Conservation (phyloP, 2,888 invertebrate genomes). For the Dicranocentrus wangi region DNA sequence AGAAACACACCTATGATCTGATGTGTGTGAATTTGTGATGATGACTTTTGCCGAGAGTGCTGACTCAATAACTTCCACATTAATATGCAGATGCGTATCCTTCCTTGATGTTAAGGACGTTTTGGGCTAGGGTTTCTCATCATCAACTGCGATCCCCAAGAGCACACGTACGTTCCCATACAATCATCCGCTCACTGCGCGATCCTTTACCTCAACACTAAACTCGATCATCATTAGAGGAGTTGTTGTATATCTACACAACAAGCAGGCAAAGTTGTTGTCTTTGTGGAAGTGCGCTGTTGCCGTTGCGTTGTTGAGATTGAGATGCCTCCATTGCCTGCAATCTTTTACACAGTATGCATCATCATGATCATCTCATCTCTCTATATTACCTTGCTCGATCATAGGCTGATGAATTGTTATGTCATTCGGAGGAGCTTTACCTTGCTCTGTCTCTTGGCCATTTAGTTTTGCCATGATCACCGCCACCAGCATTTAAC, state of each 20-base stretch:
- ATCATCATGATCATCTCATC: conserved; percentile 49
- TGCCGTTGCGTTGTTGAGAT: no score
- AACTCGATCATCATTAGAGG: conserved; percentile 1
- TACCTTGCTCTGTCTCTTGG: conserved; percentile 67
- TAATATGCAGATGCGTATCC: conserved; percentile 63
- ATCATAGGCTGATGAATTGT: conserved; percentile 59
- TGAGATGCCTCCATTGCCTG: no score
- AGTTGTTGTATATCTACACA: background rate
- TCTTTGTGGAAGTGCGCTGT: no score
- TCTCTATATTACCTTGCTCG: conserved; percentile 53
- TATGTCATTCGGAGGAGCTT: conserved; percentile 62
- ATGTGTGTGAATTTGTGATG: no score
- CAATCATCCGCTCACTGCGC: no score
- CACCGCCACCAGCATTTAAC: conserved; percentile 17
- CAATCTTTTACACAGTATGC: conserved; percentile 25
- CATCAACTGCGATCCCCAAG: conserved; percentile 38
- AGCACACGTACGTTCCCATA: background rate
- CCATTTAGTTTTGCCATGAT: conserved; percentile 38
- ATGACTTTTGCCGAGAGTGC: no score
- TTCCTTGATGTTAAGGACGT: conserved; percentile 67
- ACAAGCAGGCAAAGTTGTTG: no score
- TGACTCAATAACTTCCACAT: conserved; percentile 61
- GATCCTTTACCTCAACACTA: background rate
- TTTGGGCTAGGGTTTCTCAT: conserved; percentile 56
- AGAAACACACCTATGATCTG: no score